Evolutionary conservation across 2,888 invertebrate species (phyloP), one percentile per base, ranked within the genome.

Genomic region (Halictus ligatus): DNA sequence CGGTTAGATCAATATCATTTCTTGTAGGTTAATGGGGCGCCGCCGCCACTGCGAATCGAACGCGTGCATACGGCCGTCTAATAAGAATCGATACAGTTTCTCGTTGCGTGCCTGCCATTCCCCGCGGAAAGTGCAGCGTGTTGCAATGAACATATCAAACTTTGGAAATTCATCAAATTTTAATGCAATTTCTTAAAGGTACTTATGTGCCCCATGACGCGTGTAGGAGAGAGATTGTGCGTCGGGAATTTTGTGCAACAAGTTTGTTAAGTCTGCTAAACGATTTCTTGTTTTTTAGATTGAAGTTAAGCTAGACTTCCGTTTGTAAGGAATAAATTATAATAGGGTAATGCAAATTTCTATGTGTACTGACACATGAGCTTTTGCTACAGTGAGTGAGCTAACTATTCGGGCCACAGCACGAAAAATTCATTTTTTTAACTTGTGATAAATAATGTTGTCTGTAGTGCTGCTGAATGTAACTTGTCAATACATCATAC

Each of bases 1-100:
- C 74, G 78, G 64, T 80, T 86, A 87, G 87, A 87, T 87, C 87
- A 40, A 87, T 87, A 87, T 87, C 86, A 78, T 86, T 86, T 69
- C 87, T 87, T 83, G 86, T 86, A 83, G 87, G 87, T 87, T 86
- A 87, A 87, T 83, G 72, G 83, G 87, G 50, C 64, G 64, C 64
- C 81, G 71, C 81, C 67, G 69, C 78, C 78, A 35, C 60, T 64
- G 50, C 64, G 25, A 78, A 54, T 77, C 74, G 81, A 85, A 81
- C 79, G 74, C 60, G 74, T 79, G 81, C 75, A 85, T 73, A 81
- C 50, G 78, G 72, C 48, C 74, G 60, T 58, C 75, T 73, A 80
- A 86, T 85, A 71, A 46, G 58, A 80, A 75, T 71, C 85, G 75
- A 86, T 78, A 46, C 54, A 54, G 84, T 74, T 79, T 84, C 43